These are phyloP conservation scores for Lycophotia porphyrea DNA, from an alignment of 2,888 invertebrate species.

Conservation along the genomic window DNA sequence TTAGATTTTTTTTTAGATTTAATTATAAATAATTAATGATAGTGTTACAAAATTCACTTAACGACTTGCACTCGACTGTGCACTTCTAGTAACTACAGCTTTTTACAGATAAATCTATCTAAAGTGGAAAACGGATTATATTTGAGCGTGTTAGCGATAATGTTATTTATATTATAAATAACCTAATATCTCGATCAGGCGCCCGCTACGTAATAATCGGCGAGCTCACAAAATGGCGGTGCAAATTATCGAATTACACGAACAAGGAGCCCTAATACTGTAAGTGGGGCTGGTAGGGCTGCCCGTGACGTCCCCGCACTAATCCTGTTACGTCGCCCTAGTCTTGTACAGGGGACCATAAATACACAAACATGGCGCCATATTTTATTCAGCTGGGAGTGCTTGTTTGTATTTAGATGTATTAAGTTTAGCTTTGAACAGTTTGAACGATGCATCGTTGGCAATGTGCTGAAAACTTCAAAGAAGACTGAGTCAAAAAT, in stretches of 20 bases:
- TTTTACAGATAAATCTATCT: not conserved
- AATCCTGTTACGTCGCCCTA: slow-evolving; percentile 15
- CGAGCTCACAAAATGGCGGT: slow-evolving; percentile 75
- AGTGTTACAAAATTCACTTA: not conserved
- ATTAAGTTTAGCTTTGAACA: not conserved
- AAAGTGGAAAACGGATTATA: not conserved
- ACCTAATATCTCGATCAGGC: slow-evolving; percentile 17
- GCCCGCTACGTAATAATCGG: slow-evolving; percentile 48
- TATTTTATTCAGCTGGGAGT: slow-evolving; percentile 7
- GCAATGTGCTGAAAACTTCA: no score
- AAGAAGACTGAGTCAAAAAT: no score
- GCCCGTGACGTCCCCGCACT: slow-evolving; percentile 30
- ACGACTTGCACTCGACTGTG: not conserved
- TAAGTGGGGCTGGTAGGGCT: slow-evolving; percentile 74
- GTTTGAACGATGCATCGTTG: not conserved
- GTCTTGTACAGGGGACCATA: not conserved
- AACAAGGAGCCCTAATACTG: slow-evolving; percentile 83
- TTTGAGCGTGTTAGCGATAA: slow-evolving; percentile 11
- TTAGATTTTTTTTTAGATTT: not conserved
- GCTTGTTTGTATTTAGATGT: not conserved
- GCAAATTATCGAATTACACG: slow-evolving; percentile 79
- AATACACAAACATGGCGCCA: slow-evolving; percentile 17
- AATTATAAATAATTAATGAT: not conserved
- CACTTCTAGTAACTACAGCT: not conserved
- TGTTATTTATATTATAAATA: slow-evolving; percentile 37